These are phyloP conservation scores for Dolichoris vasculosae DNA, from an alignment of 1,140 invertebrate genomes.

Conservation along the genomic window DNA sequence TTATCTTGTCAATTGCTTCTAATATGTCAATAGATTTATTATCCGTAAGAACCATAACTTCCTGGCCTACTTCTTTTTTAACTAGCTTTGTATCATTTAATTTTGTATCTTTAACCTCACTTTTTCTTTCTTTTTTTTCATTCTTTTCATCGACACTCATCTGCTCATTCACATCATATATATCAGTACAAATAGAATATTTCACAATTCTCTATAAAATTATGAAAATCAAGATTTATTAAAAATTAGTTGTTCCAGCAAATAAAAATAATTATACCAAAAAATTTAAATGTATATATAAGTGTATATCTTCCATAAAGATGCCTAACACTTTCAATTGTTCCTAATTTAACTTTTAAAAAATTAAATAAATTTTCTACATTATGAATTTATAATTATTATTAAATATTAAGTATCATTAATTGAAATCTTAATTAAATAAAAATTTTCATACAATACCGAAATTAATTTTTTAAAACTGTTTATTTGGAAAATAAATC, in stretches of 20 bases:
- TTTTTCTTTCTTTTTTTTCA: slow-evolving; percentile 5
- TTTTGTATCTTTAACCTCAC: neutral
- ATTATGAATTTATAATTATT: too few relatives aligned
- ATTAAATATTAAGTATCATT: too few relatives aligned
- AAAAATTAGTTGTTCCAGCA: neutral
- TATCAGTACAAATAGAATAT: slow-evolving; percentile 52
- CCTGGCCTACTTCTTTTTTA: slow-evolving; percentile 61
- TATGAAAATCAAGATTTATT: neutral
- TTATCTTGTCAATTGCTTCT: slow-evolving; percentile 65
- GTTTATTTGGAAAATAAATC: too few relatives aligned
- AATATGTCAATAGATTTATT: slow-evolving; percentile 58
- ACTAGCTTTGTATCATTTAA: slow-evolving; percentile 40
- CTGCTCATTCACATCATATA: slow-evolving; percentile 46
- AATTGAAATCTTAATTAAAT: too few relatives aligned
- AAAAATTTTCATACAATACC: too few relatives aligned
- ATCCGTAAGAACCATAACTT: slow-evolving; percentile 53
- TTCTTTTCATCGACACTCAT: neutral
- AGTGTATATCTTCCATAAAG: too few relatives aligned
- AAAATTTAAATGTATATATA: too few relatives aligned
- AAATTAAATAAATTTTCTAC: too few relatives aligned
- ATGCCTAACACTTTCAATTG: too few relatives aligned
- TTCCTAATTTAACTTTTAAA: too few relatives aligned
- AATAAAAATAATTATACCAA: too few relatives aligned
- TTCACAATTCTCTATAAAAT: slow-evolving; percentile 55
- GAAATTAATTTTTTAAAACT: too few relatives aligned